Percentiles rank a stretch among this genome's conserved stretches.
phyloP scores from a whole-genome alignment of 2,888 invertebrate genomes.

The Hirtodrosophila cameraria region DNA sequence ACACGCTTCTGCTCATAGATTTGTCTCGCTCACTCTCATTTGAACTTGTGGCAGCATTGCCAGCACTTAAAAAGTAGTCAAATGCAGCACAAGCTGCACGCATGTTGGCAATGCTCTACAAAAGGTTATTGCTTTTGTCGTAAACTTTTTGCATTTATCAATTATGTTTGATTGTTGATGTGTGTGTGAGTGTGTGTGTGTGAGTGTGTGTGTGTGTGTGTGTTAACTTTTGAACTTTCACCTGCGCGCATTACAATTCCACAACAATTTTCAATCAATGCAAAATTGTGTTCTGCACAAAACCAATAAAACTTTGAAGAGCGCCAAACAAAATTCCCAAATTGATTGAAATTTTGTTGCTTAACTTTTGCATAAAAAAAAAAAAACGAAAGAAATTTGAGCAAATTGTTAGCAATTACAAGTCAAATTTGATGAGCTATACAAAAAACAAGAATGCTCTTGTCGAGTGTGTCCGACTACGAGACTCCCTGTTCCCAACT shows the following conservation, averaged over 20 bases:
- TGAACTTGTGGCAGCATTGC: conserved; percentile 1
- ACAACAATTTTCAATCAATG: conserved; percentile 48
- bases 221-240: conserved; percentile 38
- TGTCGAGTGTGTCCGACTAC: too few species aligned
- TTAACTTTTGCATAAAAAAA: conserved; percentile 18
- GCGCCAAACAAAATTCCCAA: conserved; percentile 15
- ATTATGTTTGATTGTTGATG: conserved; percentile 46
- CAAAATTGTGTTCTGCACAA: conserved; percentile 12
- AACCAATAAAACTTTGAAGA: conserved; percentile 49
- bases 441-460: conserved; percentile 29
- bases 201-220: too few species aligned
- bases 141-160: conserved; percentile 47
- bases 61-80: neutral
- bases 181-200: too few species aligned
- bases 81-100: neutral
- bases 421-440: conserved; percentile 37
- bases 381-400: conserved; percentile 18
- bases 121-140: neutral
- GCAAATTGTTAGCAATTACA: conserved; percentile 8
- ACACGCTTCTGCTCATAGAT: neutral
- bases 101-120: neutral
- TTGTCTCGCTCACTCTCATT: neutral
- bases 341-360: conserved; percentile 22
- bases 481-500: too few species aligned
- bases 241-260: conserved; percentile 14